Conservation (phyloP, 2,888 invertebrate species). For the Drosophila eohydei region DNA sequence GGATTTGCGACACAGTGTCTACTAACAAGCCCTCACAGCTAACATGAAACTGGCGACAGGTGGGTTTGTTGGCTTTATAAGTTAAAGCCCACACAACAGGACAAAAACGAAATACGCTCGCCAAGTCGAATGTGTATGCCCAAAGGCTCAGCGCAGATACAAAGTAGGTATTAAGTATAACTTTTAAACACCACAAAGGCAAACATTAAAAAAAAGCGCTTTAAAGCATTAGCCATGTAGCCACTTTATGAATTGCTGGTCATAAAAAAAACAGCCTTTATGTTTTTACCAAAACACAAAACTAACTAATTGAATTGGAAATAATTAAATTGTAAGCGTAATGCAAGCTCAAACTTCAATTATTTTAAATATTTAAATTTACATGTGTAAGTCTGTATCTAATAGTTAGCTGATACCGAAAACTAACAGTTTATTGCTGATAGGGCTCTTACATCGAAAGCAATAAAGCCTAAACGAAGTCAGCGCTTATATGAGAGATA, state of each 20-base stretch:
- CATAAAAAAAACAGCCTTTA: conserved; percentile 45
- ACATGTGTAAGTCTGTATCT: conserved; percentile 27
- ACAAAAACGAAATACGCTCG: conserved; percentile 2
- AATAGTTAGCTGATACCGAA: conserved; percentile 30
- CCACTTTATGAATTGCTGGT: conserved; percentile 33
- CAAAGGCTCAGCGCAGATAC: conserved; percentile 33
- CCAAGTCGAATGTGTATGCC: conserved; percentile 35
- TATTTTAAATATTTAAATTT: conserved; percentile 32
- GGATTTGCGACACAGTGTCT: conserved; percentile 57
- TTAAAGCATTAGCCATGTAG: conserved; percentile 52
- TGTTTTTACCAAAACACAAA: conserved; percentile 65
- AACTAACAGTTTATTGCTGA: conserved; percentile 71
- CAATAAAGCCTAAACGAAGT: conserved; percentile 64
- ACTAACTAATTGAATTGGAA: conserved; percentile 43
- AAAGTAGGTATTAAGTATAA: conserved; percentile 44
- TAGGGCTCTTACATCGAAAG: conserved; percentile 68
- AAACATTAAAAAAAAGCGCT: conserved; percentile 40
- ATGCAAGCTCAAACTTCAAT: conserved; percentile 2
- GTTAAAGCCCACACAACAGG: conserved; percentile 56
- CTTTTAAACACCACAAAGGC: conserved; percentile 50
- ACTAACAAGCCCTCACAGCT: conserved; percentile 42
- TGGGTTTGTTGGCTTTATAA: conserved; percentile 72
- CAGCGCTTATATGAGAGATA: conserved; percentile 51
- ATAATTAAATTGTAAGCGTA: conserved; percentile 20
- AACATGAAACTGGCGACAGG: conserved; percentile 25